Evolutionary conservation across 2,888 invertebrate genomes (phyloP).

Genomic region (Amphiduros pacificus): DNA sequence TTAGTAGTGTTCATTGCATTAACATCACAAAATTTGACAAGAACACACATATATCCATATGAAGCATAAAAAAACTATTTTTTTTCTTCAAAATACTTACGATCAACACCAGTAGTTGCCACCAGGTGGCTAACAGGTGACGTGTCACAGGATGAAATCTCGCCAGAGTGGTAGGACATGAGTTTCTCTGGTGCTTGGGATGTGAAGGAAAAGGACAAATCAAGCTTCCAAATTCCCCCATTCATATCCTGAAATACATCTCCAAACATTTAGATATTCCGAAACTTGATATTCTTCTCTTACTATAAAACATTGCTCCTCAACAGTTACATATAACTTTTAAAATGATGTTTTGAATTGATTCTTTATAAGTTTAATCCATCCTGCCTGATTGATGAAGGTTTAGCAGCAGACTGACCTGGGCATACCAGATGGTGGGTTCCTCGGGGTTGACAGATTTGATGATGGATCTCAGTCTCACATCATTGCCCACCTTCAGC

Average conservation of each 20-base stretch:
- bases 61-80: neutral
- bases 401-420: conserved; percentile 65
- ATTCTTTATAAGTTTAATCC: neutral
- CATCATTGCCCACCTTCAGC: conserved; percentile 67
- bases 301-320: too few relatives aligned
- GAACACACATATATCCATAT: neutral
- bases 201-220: conserved; percentile 66
- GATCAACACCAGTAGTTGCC: conserved; percentile 74
- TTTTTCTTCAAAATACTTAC: conserved; percentile 59
- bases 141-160: conserved; percentile 70
- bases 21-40: too few relatives aligned
- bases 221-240: conserved; percentile 79
- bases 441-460: conserved; percentile 61
- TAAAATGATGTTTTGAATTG: too few relatives aligned
- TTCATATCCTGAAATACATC: conserved; percentile 72
- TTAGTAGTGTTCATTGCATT: too few relatives aligned
- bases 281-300: too few relatives aligned
- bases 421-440: conserved; percentile 68
- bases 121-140: conserved; percentile 73
- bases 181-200: conserved; percentile 63
- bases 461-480: conserved; percentile 65
- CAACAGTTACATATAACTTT: too few relatives aligned
- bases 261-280: too few relatives aligned
- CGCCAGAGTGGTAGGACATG: conserved; percentile 77
- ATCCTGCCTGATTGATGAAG: neutral